Base-by-base conservation (phyloP, 2,888 invertebrate species). In the Rhagium mordax region DNA sequence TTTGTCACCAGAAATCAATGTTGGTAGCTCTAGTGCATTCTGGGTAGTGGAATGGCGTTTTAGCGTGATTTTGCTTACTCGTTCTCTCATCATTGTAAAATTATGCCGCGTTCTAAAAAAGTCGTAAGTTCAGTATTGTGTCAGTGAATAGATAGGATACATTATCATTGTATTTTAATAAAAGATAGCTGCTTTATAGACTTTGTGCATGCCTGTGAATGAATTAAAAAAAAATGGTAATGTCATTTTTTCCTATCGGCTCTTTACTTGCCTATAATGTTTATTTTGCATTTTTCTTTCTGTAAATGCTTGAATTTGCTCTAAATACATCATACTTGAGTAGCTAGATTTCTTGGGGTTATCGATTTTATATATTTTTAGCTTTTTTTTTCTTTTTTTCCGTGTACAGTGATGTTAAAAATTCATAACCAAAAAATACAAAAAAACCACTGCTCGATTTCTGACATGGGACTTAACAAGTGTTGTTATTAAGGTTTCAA, bases 361-460 rank as follows among this genome's bases (percentile, higher is more conserved):
- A 76, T 76, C 15, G 76, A 76, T 78, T 74, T 68, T 67, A 61
- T 16, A 47, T 15, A 33, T 74, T 76, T 78, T 78, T 78, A 71
- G 16, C 61, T 57, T 74, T 78, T 79, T 51, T 83, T 81, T 8
- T 77, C 71, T 61, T 71, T 78, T 80, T 78, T 67, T 47, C 57
- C 68, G 65, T 60, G 68, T 76, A 75, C 81, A 79, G 78, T 79
- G 76, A 82, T 78, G 84, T 87, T 87, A 88, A 87, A 87, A 87
- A 88, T 87, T 88, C 87, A 88, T 88, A 88, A 88, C 88, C 87
- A 86, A 86, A 87, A 87, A 87, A 85, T 83, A 82, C 78, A 84
- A 85, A 86, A 87, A 85, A 81, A 80, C 77, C 71, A 81, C 71
- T 21, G 48, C 69, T 79, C 74, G 70, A 74, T 76, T 77, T 79